Evolutionary conservation across 2,888 invertebrate species (phyloP), one percentile per base, ranked within the genome.

Genomic region (Aphidius colemani): DNA sequence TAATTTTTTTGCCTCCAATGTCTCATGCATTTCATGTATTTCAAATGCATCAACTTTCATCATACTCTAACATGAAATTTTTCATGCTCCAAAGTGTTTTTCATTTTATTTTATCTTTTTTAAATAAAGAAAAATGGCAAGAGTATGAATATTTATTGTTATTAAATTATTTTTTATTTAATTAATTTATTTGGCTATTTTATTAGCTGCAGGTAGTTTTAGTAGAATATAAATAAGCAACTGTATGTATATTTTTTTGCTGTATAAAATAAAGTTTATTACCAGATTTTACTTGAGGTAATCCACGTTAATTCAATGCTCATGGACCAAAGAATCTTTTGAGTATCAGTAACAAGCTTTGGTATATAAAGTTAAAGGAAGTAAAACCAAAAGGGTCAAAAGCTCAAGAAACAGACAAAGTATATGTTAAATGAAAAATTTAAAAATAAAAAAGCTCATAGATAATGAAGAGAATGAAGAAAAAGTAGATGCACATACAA

Each of bases 21-120:
- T 57, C 48, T 46, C 57, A 57, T 57, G 57, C 57, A 57, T 57
- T 57, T 57, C 46, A 57, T 57, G 46, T 57, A 39, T 57, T 46
- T 57, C 46, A 57, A 57, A 57, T 57, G 57, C 46, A 57, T 57
- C 45, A 48, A 45, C 39, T 57, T 45, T 39, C 57, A 57, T 57
- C 40, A 46, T 30, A 30, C 30, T 30, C 30, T 30, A 18, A 18
- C 18, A 18, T 18, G 45, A 57, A 57, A 46, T 57, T 46, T n/a
- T 57, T 45, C 45, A 13, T 10, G 13, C 44, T 30, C 39, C 39
- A 18, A 7, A 8, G 7, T n/a, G 7, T n/a, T 44, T 30, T 10
- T 10, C 10, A 9, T 40, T 10, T 46, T 44, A 8, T 43, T 55
- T 43, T 45, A 2, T 7, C 11, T 30, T 57, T 46, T 57, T 13